phyloP scores from a whole-genome alignment of 2,113 vertebrate genomes.

The Jaculus jaculus region DNA sequence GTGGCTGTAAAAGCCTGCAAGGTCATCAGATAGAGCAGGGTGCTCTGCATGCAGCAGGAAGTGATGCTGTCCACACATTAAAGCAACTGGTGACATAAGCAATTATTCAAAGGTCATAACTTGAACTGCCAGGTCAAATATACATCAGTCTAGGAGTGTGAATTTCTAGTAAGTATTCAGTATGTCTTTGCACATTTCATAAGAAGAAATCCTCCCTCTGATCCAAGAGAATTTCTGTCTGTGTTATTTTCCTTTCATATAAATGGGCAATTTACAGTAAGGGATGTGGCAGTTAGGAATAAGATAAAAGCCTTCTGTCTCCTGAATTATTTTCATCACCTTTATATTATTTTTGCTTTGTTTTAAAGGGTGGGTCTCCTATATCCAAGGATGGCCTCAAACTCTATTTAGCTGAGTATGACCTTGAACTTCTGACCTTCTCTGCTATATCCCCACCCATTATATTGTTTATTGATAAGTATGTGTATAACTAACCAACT shows the following conservation, averaged over 20 bases:
- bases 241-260: slow-evolving; percentile 60
- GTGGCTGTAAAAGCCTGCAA: neutral
- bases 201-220: slow-evolving; percentile 44
- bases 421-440: too few relatives aligned
- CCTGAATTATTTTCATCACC: neutral
- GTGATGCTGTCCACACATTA: neutral
- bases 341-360: too few relatives aligned
- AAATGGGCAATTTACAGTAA: slow-evolving; percentile 58
- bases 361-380: too few relatives aligned
- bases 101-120: slow-evolving; percentile 31
- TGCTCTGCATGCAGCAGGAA: slow-evolving; percentile 14
- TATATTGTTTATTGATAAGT: slow-evolving; percentile 8
- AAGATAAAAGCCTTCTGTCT: neutral
- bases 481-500: slow-evolving; percentile 13
- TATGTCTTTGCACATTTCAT: neutral
- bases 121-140: slow-evolving; percentile 46
- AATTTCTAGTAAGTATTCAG: slow-evolving; percentile 18
- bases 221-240: slow-evolving; percentile 67
- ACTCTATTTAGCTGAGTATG: too few relatives aligned
- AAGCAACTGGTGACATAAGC: neutral
- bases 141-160: neutral
- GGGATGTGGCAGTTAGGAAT: neutral
- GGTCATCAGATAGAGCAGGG: neutral
- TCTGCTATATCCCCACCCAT: neutral
- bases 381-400: too few relatives aligned